Conservation (phyloP, 1,140 invertebrate species). For the Monochamus saltuarius region DNA sequence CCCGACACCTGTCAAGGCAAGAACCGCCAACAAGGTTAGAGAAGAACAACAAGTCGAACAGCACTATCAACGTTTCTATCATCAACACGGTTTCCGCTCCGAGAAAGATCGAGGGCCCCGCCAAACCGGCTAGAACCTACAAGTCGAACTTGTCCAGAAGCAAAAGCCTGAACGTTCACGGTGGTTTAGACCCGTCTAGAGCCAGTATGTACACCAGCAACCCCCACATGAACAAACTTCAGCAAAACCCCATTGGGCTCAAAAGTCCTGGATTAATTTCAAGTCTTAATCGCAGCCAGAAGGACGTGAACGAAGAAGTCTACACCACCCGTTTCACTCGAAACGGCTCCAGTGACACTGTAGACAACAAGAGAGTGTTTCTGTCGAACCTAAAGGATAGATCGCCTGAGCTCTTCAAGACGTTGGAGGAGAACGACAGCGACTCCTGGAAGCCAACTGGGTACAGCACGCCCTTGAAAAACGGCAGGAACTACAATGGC, state of each 20-base stretch:
- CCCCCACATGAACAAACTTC: slow-evolving; percentile 68
- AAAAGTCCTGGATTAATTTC: slow-evolving; percentile 83
- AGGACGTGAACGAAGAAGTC: slow-evolving; percentile 64
- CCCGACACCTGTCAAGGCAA: slow-evolving; percentile 60
- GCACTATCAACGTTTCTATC: slow-evolving; percentile 75
- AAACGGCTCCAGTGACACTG: slow-evolving; percentile 56
- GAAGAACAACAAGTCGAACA: slow-evolving; percentile 57
- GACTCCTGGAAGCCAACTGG: slow-evolving; percentile 33
- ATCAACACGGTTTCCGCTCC: slow-evolving; percentile 62
- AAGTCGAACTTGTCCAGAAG: slow-evolving; percentile 72
- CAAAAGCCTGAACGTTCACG: slow-evolving; percentile 81
- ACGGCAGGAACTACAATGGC: slow-evolving; percentile 43
- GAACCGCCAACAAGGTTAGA: slow-evolving; percentile 57
- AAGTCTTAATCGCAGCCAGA: slow-evolving; percentile 77
- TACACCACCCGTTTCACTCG: slow-evolving; percentile 58
- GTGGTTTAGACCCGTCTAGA: slow-evolving; percentile 36
- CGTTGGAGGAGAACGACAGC: slow-evolving; percentile 64
- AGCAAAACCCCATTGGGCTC: slow-evolving; percentile 69
- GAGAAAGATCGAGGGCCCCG: slow-evolving; percentile 57
- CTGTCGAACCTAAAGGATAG: slow-evolving; percentile 69
- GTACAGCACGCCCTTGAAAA: slow-evolving; percentile 46
- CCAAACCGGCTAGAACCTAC: slow-evolving; percentile 73
- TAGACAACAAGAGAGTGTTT: slow-evolving; percentile 69
- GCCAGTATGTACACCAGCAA: slow-evolving; percentile 71
- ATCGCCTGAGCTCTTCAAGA: slow-evolving; percentile 73